Evolutionary conservation across 2,113 vertebrate species (phyloP).

Genomic region (cattle (Bos taurus)): ARS-UCD2.0 NC_037328.1:61145501-61146000

Average conservation of each 20-base stretch:
- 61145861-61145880: background rate
- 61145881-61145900: background rate
- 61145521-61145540: background rate
- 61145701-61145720: background rate
- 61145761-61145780: background rate
- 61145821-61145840: background rate
- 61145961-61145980: background rate
- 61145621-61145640: background rate
- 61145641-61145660: background rate
- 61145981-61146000: background rate
- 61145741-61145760: background rate
- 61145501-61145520: constrained; percentile 9
- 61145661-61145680: constrained; percentile 6
- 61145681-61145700: background rate
- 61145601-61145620: background rate
- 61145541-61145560: constrained; percentile 7
- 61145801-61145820: background rate
- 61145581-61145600: background rate
- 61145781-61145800: background rate
- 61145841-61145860: background rate
- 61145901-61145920: background rate
- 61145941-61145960: background rate
- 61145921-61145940: background rate
- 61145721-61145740: background rate
- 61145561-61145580: background rate